Base-by-base conservation (phyloP, 2,113 vertebrate genomes). In the Sakesphorus luctuosus region DNA sequence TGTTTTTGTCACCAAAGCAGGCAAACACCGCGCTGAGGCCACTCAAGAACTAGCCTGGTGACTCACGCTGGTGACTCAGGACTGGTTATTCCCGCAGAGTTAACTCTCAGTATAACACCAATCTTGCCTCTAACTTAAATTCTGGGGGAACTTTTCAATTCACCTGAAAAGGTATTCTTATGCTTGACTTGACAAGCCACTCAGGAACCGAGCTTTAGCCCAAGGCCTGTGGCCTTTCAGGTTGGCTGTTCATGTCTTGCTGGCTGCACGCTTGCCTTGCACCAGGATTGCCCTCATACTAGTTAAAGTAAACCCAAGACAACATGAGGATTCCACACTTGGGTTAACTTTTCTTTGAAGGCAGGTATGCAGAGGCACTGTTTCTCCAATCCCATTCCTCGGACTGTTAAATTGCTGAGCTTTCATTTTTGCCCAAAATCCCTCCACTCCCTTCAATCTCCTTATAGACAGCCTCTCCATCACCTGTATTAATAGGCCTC, bases 31-130 rank as follows among this genome's bases (percentile, higher is more conserved):
- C 10, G 24, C 80, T 67, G 74, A 91, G 18, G 84, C 53, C 66
- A 53, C 66, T 91, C 53, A 56, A 91, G 74, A 74, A 24, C 31
- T 23, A 66, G 52, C 43, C 56, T 44, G 58, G 46, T 91, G 89
- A 96, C 80, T 90, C 91, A 94, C 0, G 0, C 35, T 46, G 78
- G 31, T 83, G 90, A 84, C 80, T 94, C 65, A 81, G 77, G 80
- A 84, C 65, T 0, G 0, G 62, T 74, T 91, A 38, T 69, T 94
- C 82, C 76, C 7, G 3, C 20, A 9, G 84, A 49, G 44, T 81
- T 92, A 75, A 77, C 65, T 53, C 75, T 61, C 5, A 0, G 9
- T 35, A 33, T 9, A 88, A 65, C 18, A 33, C 25, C 90, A 29
- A 67, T 67, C 31, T 77, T 17, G 10, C 25, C 56, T 63, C 47